Evolutionary conservation across 2,888 invertebrate species (phyloP), one percentile per base, ranked within the genome.

Genomic region (Hydropsyche betteni): DNA sequence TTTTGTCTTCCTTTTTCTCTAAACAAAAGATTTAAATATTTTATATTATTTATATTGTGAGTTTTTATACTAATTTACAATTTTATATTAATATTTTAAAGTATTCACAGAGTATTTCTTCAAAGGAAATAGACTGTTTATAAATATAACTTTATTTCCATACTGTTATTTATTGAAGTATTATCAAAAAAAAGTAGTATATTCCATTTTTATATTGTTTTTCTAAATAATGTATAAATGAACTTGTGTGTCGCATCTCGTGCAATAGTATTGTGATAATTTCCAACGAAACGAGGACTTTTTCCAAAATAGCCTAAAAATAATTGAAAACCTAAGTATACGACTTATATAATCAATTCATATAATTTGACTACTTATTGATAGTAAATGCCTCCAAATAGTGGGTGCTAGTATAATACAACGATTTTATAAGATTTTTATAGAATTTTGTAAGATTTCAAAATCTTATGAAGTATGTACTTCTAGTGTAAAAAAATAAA

Each of bases 391-490:
- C 34, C 44, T 72, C 58, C 72, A 72, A 34, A 38, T 72, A 72
- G 72, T 58, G 58, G 72, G 72, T 72, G 72, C 72, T 72, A 72
- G 55, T 58, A 72, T 69, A 50, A 44, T 16, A 50, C 69, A 69
- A 69, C 69, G 69, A 69, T 69, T 50, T 50, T 36, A n/a, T 36
- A 64, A 64, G 0, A 64, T 36, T 61, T 64, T 64, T 33, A 36
- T 24, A 33, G 34, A 24, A 24, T 64, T 36, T 44, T 44, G 10
- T 44, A 44, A 44, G 44, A 10, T 44, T 44, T 44, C 44, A 44
- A 44, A 44, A 44, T 44, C 44, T 44, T 44, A 44, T 44, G 44
- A 44, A 44, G 44, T 44, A 10, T 44, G 44, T 44, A 44, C 44
- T 44, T 44, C 10, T 44, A 44, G 44, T 44, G n/a, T 50, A 24